Base-by-base conservation (phyloP, 2,888 invertebrate genomes). In the Orthonevra nobilis region DNA sequence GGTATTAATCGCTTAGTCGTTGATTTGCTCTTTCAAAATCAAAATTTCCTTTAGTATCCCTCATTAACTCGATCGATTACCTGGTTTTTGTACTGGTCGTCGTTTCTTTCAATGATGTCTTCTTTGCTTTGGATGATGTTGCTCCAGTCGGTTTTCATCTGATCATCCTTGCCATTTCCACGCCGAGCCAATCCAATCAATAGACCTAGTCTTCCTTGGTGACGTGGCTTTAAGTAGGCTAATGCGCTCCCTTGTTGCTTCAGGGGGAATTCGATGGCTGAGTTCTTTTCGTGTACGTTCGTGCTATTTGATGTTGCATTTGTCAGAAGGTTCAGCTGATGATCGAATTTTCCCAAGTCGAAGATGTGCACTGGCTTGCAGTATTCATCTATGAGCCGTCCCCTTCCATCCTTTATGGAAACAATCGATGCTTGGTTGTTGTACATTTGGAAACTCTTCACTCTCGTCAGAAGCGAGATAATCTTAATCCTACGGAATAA, bases 121-220 rank as follows among this genome's bases (percentile, higher is more conserved):
- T 56, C 9, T 15, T 56, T 23, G 9, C 38, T 56, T 3, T 42
- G 14, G 3, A 42, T n/a, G 20, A 42, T 4, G 1, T 42, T 19
- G 42, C 20, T 7, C 10, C 42, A 42, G 6, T 42, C 20, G 1
- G 19, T n/a, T 20, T 20, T n/a, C 10, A 10, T 34, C 73, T 3
- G 64, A 58, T 44, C 60, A 44, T 6, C 69, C 74, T n/a, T 74
- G 28, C 64, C 64, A 81, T 19, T 77, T 73, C 73, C 69, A 79
- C 3, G 73, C 77, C 1, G 79, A 64, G n/a, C 73, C 73, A 3
- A 77, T 23, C 69, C 81, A 75, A 15, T 81, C 20, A 10, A 69
- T 38, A 3, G 64, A 63, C 10, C 60, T 38, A 1, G 2, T 1
- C 7, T 15, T 38, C n/a, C 36, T 14, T 1, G 30, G 14, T 12